Base-by-base conservation (phyloP, 2,113 vertebrate genomes). In the Carassius auratus region DNA sequence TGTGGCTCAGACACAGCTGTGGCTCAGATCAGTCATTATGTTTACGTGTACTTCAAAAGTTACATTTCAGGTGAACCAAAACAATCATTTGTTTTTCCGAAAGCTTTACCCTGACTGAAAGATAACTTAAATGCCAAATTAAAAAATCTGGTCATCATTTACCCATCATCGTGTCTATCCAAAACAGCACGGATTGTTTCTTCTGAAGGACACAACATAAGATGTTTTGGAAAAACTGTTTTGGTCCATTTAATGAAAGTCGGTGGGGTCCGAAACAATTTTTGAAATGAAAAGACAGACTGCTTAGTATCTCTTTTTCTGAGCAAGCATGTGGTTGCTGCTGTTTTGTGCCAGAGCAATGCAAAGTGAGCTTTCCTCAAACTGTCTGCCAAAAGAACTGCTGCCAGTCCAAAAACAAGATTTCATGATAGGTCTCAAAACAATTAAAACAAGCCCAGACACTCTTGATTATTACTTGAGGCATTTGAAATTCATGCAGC, bases 371-470 rank as follows among this genome's bases (percentile, higher is more conserved):
- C n/a, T 57, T 59, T 64, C 69, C 36, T 78, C 23, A 55, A 75
- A 45, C 19, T 8, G 2, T 17, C 85, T 73, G 57, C 57, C 77
- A 87, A 52, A 33, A 30, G 3, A 45, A 30, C 78, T 23, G 21
- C 10, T 8, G 23, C 21, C 59, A 76, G 33, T 81, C 61, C 75
- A 57, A 66, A 73, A 85, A 77, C 83, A 66, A 76, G 59, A 57
- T 30, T 50, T 48, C n/a, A 9, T 81, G 23, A 81, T 30, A n/a
- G 42, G 42, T 66, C 26, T 30, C 61, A 30, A 62, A 38, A 42
- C 76, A 79, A 79, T 79, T 79, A 79, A 62, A 79, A 42, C 57
- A 62, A 79, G 21, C 57, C 33, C 21, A 62, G 15, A 61, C 0
- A 3, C 38, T 62, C 33, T 79, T 61, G 6, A 23, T 62, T 12